phyloP scores from a whole-genome alignment of 1,140 invertebrate species.

The Sitodiplosis mosellana region DNA sequence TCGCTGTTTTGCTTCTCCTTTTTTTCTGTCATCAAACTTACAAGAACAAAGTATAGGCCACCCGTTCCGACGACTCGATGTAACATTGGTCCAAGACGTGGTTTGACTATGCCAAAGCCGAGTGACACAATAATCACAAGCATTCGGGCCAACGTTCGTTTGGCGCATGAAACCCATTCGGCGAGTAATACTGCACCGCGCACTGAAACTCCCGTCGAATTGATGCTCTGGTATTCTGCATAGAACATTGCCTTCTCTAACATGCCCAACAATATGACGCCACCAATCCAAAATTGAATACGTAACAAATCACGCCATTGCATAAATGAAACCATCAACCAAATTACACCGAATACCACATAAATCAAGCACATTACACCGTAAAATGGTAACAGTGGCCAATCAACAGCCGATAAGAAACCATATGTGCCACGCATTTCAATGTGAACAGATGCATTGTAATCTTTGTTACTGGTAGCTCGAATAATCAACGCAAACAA shows the following conservation, averaged over 20 bases:
- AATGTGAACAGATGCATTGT: constrained; percentile 34
- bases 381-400: constrained; percentile 65
- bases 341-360: constrained; percentile 59
- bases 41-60: constrained; percentile 61
- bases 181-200: constrained; percentile 54
- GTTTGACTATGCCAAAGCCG: constrained; percentile 90
- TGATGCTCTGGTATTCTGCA: constrained; percentile 68
- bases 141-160: constrained; percentile 77
- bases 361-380: constrained; percentile 80
- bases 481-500: constrained; percentile 26
- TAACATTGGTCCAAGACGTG: constrained; percentile 65
- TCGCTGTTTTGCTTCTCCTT: too few relatives aligned
- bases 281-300: constrained; percentile 91
- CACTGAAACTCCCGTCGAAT: constrained; percentile 49
- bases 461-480: constrained; percentile 12
- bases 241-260: constrained; percentile 76
- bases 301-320: constrained; percentile 83
- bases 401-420: constrained; percentile 56
- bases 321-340: constrained; percentile 65
- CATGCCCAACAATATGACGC: constrained; percentile 72
- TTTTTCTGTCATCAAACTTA: too few relatives aligned
- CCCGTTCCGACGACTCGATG: constrained; percentile 73
- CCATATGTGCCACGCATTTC: constrained; percentile 46
- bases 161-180: constrained; percentile 66
- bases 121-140: constrained; percentile 84